Evolutionary conservation across 2,888 invertebrate genomes (phyloP).

Genomic region (Athalia cordata): DNA sequence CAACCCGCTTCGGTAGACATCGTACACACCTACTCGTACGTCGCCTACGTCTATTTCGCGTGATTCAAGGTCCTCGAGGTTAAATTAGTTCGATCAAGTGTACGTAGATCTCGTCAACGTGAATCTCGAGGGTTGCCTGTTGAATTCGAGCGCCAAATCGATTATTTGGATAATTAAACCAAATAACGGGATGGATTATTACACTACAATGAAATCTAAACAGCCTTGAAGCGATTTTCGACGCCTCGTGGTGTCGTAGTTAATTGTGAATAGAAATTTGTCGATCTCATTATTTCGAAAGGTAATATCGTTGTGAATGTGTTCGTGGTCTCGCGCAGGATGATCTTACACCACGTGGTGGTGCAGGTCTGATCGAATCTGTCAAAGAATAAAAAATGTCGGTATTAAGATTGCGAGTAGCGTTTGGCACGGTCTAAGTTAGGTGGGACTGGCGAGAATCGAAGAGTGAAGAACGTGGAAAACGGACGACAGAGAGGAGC

Average conservation of each 20-base stretch:
- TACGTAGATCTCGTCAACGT: too few relatives aligned
- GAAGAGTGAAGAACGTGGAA: conserved; percentile 40
- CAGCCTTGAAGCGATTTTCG: too few relatives aligned
- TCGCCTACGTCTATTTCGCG: not conserved
- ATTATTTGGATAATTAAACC: too few relatives aligned
- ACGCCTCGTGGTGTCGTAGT: not conserved
- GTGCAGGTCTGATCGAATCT: conserved; percentile 58
- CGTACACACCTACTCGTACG: not conserved
- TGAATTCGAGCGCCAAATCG: too few relatives aligned
- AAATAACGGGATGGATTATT: too few relatives aligned
- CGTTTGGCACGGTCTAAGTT: conserved; percentile 39
- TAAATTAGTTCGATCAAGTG: too few relatives aligned
- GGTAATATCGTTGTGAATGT: conserved; percentile 31
- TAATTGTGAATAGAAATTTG: conserved; percentile 7
- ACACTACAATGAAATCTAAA: too few relatives aligned
- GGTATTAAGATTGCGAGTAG: conserved; percentile 52
- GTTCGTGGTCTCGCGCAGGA: conserved; percentile 13
- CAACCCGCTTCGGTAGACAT: not conserved
- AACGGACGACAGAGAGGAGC: conserved; percentile 23
- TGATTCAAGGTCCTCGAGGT: not conserved
- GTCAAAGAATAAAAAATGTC: conserved; percentile 58
- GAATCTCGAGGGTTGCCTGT: not conserved
- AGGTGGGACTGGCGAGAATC: conserved; percentile 23
- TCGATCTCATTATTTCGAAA: conserved; percentile 28
- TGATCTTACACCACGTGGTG: not conserved